Conservation (phyloP, 2,888 invertebrate species). For the Pherbina coryleti region DNA sequence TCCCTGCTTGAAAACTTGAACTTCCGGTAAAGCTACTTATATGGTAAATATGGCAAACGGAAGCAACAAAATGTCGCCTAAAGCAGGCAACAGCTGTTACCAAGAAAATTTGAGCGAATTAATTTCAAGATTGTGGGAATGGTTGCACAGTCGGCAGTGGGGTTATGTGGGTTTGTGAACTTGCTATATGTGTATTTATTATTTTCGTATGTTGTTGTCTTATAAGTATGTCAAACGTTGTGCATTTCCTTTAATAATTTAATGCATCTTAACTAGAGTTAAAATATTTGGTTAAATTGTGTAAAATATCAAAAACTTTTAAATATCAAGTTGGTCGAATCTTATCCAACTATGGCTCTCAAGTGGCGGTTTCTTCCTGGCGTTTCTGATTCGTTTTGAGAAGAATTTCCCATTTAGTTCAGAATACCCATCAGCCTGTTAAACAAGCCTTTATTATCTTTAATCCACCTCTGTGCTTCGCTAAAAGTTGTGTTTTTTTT, state of each 20-base stretch:
- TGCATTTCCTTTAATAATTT: not conserved
- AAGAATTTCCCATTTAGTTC: no score
- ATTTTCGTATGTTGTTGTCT: not conserved
- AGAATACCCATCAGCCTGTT: no score
- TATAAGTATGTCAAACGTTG: not conserved
- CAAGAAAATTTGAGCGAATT: slow-evolving; percentile 39
- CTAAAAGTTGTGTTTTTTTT: no score
- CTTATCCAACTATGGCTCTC: no score
- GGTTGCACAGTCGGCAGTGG: not conserved
- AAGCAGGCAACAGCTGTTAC: slow-evolving; percentile 50
- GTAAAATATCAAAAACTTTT: no score
- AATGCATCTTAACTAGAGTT: no score
- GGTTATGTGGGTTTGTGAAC: not conserved
- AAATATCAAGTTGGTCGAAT: no score
- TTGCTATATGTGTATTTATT: not conserved
- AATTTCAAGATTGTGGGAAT: not conserved
- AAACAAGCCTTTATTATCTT: no score
- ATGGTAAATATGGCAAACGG: slow-evolving; percentile 40
- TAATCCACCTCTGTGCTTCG: no score
- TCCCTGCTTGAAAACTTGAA: slow-evolving; percentile 24
- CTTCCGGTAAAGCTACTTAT: slow-evolving; percentile 43
- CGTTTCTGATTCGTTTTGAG: no score
- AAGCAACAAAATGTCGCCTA: slow-evolving; percentile 49
- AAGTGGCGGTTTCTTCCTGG: no score
- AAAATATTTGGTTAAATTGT: no score